Conservation (phyloP, 2,797 vertebrate genomes). For the Halcyon smyrnensis region DNA sequence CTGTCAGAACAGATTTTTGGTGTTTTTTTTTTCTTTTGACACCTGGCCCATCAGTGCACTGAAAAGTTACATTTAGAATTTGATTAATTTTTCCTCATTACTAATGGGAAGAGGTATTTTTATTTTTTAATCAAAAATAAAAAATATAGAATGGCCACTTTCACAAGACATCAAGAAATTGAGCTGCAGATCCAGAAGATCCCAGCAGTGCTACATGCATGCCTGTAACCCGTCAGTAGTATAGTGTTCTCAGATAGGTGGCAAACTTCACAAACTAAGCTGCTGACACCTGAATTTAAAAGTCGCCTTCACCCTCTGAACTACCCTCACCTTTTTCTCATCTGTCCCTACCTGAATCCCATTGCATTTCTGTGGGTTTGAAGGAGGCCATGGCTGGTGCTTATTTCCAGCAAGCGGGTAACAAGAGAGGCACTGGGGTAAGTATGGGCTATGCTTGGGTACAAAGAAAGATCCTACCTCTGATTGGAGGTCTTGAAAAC, state of each 20-base stretch:
- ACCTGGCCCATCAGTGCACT: neutral
- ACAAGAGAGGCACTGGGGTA: rapidly evolving
- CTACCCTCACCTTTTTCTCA: neutral
- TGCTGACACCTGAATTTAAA: neutral
- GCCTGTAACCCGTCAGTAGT: rapidly evolving
- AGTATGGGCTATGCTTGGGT: neutral
- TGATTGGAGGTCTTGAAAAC: neutral
- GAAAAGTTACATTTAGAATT: neutral
- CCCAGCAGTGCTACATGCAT: rapidly evolving
- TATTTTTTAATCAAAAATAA: neutral
- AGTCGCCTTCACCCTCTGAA: neutral
- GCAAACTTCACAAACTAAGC: neutral
- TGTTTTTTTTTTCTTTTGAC: neutral
- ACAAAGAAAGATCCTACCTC: neutral
- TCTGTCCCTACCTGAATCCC: neutral
- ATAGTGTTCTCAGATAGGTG: neutral
- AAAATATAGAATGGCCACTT: neutral
- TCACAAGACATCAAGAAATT: neutral
- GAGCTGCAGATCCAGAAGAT: neutral
- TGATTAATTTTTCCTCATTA: neutral
- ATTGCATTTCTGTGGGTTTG: neutral
- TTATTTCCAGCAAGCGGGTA: neutral
- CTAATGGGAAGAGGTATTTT: neutral
- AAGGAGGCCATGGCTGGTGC: neutral
- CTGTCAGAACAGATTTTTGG: neutral